These are phyloP conservation scores for Sphecodes monilicornis DNA, from an alignment of 2,888 invertebrate species.

Conservation along the genomic window DNA sequence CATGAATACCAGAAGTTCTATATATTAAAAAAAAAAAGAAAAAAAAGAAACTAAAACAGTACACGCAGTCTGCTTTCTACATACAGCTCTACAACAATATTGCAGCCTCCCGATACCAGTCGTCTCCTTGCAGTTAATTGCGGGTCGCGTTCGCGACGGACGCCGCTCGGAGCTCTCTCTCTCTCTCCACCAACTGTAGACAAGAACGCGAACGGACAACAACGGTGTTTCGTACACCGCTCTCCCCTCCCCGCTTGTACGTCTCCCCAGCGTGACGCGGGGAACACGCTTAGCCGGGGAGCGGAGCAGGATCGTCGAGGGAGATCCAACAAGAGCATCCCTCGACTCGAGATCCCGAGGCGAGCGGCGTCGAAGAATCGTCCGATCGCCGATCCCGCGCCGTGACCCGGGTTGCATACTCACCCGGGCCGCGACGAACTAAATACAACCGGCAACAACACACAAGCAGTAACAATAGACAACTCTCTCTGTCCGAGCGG, in stretches of 20 bases:
- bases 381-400: constrained; percentile 52
- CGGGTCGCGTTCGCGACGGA: constrained; percentile 56
- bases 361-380: constrained; percentile 32
- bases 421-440: constrained; percentile 70
- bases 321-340: not conserved
- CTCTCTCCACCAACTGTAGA: not conserved
- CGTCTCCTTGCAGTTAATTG: constrained; percentile 82
- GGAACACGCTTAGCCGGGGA: not conserved
- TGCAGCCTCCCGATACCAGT: constrained; percentile 82
- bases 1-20: constrained; percentile 57
- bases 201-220: constrained; percentile 7
- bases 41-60: constrained; percentile 64
- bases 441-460: constrained; percentile 79
- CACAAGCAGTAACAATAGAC: constrained; percentile 80
- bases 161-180: constrained; percentile 11
- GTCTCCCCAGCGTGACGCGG: not conserved
- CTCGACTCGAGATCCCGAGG: not conserved
- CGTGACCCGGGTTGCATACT: constrained; percentile 79
- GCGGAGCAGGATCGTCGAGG: not conserved
- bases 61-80: constrained; percentile 80
- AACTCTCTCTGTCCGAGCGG: constrained; percentile 70
- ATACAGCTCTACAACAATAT: constrained; percentile 75
- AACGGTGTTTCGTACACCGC: not conserved
- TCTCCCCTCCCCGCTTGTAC: not conserved
- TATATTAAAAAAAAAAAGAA: constrained; percentile 54